These are phyloP conservation scores for Allolobophora icterica DNA, from an alignment of 2,888 invertebrate species.

Conservation along the genomic window DNA sequence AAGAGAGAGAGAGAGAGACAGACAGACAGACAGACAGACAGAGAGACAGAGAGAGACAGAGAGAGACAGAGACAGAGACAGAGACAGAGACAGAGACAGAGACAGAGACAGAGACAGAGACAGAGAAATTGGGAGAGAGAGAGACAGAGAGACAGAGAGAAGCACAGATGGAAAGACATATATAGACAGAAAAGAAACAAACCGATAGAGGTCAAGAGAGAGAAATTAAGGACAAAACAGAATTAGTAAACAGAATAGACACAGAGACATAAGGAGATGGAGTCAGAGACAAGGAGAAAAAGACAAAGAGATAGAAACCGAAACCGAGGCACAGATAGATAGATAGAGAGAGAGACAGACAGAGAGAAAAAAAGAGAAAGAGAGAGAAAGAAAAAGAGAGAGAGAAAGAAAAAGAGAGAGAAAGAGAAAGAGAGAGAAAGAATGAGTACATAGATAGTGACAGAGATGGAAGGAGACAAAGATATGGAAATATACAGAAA, in stretches of 20 bases:
- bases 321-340: too few species aligned
- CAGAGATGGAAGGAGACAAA: not conserved
- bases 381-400: not conserved
- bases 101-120: not conserved
- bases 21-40: not conserved
- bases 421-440: not conserved
- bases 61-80: not conserved
- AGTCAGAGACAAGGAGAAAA: not conserved
- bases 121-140: not conserved
- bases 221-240: too few species aligned
- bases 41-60: not conserved
- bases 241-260: not conserved
- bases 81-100: not conserved
- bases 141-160: not conserved
- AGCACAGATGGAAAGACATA: not conserved
- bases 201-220: too few species aligned
- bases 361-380: too few species aligned
- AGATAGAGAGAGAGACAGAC: too few species aligned
- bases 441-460: not conserved
- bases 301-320: not conserved
- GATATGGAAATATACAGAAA: not conserved
- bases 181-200: too few species aligned
- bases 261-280: not conserved
- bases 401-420: not conserved
- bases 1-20: not conserved